Percentiles rank a stretch among this genome's conserved stretches.
phyloP scores from a whole-genome alignment of 1,140 invertebrate genomes.

The Drosophila kikkawai region DNA sequence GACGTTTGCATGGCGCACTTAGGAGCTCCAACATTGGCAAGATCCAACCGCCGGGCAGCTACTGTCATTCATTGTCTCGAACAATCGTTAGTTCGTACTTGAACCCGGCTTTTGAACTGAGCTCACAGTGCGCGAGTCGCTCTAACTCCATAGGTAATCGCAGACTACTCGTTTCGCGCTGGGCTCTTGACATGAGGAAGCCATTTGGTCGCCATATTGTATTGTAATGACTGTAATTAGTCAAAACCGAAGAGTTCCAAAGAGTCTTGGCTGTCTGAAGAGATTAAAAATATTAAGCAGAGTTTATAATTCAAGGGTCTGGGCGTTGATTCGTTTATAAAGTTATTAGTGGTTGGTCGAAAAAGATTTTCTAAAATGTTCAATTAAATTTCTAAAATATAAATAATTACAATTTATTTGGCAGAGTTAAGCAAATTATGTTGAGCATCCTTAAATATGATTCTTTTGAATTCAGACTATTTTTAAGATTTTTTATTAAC shows the following conservation, averaged over 20 bases:
- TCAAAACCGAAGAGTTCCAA: constrained; percentile 13
- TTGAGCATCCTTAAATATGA: background rate
- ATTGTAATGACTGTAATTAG: constrained; percentile 56
- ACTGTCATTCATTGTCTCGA: constrained; percentile 42
- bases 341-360: background rate
- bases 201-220: constrained; percentile 47
- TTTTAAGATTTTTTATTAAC: too few relatives aligned
- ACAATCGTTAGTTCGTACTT: constrained; percentile 53
- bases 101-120: constrained; percentile 52
- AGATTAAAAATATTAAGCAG: background rate
- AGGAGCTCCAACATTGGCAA: constrained; percentile 25
- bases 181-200: constrained; percentile 48
- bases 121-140: constrained; percentile 23
- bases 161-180: constrained; percentile 32
- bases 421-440: background rate
- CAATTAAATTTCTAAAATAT: background rate
- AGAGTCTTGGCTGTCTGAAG: background rate
- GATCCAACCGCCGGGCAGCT: constrained; percentile 14
- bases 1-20: constrained; percentile 14
- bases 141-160: constrained; percentile 43
- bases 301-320: background rate
- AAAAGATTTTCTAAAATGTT: background rate
- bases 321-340: background rate
- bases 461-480: too few relatives aligned
- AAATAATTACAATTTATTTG: background rate